phyloP scores from a whole-genome alignment of 2,797 vertebrate species.

The Choloepus didactylus region DNA sequence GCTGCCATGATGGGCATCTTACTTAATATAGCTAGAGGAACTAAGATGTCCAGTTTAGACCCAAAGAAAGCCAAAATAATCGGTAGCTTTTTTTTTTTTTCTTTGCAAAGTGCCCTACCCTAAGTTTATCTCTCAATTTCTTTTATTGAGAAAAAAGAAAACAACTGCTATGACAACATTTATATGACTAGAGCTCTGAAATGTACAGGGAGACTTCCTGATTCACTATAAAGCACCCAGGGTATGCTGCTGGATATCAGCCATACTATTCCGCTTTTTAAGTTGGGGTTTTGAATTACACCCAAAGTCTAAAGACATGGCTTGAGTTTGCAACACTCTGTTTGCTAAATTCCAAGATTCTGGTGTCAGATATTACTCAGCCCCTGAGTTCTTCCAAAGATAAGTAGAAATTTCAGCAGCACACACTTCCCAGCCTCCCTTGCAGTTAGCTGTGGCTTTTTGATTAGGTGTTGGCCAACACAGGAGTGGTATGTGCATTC shows the following conservation, averaged over 20 bases:
- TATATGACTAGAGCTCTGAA: background rate
- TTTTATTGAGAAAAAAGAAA: background rate
- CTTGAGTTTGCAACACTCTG: background rate
- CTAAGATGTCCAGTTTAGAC: background rate
- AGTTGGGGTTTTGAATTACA: background rate
- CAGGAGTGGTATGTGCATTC: background rate
- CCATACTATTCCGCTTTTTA: background rate
- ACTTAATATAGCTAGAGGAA: background rate
- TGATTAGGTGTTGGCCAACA: background rate
- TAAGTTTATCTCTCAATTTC: background rate
- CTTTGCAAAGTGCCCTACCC: background rate
- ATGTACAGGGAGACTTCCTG: background rate
- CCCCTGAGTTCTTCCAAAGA: background rate
- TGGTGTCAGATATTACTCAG: background rate
- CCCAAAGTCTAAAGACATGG: background rate
- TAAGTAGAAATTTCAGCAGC: background rate
- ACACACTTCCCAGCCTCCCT: background rate
- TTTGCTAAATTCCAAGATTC: background rate
- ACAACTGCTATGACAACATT: background rate
- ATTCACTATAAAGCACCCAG: background rate
- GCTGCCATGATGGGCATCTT: background rate
- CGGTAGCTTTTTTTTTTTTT: background rate
- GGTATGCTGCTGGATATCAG: background rate
- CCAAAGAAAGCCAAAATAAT: constrained; percentile 23
- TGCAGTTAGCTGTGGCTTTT: background rate